These are phyloP conservation scores for Pollenia amentaria DNA, from an alignment of 2,888 invertebrate genomes.

Conservation along the genomic window DNA sequence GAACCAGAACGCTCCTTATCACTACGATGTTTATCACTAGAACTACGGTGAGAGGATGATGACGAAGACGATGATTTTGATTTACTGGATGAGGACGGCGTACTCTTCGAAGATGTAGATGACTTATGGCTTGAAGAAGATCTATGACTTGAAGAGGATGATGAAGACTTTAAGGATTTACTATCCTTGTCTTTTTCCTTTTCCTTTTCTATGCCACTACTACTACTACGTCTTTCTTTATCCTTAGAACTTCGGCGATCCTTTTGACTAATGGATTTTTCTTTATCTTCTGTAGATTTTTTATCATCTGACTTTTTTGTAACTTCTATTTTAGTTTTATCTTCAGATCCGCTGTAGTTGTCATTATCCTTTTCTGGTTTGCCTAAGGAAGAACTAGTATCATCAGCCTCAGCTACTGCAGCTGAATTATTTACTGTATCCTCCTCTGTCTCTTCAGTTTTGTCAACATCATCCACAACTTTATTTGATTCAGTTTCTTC, in stretches of 20 bases:
- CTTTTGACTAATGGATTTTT: constrained; percentile 75
- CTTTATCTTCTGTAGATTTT: constrained; percentile 73
- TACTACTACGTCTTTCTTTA: constrained; percentile 70
- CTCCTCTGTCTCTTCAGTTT: constrained; percentile 11
- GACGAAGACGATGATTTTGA: constrained; percentile 75
- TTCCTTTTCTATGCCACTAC: constrained; percentile 75
- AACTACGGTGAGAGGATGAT: constrained; percentile 82
- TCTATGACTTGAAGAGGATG: constrained; percentile 83
- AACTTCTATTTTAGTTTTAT: constrained; percentile 81
- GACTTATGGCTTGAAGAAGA: constrained; percentile 83
- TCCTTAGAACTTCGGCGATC: constrained; percentile 76
- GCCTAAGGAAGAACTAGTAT: constrained; percentile 67
- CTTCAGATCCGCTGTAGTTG: constrained; percentile 80
- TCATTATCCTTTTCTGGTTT: constrained; percentile 80
- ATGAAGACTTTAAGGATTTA: constrained; percentile 79
- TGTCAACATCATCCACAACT: constrained; percentile 45
- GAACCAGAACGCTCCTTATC: constrained; percentile 79
- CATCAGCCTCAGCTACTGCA: constrained; percentile 51
- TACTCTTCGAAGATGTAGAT: constrained; percentile 80
- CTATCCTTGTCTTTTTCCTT: constrained; percentile 81
- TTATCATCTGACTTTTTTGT: constrained; percentile 64
- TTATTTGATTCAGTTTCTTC: constrained; percentile 57
- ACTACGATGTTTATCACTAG: constrained; percentile 84
- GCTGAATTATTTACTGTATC: constrained; percentile 22
- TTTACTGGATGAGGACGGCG: constrained; percentile 77